phyloP scores from a whole-genome alignment of 2,888 invertebrate genomes.

The Netelia inedita region DNA sequence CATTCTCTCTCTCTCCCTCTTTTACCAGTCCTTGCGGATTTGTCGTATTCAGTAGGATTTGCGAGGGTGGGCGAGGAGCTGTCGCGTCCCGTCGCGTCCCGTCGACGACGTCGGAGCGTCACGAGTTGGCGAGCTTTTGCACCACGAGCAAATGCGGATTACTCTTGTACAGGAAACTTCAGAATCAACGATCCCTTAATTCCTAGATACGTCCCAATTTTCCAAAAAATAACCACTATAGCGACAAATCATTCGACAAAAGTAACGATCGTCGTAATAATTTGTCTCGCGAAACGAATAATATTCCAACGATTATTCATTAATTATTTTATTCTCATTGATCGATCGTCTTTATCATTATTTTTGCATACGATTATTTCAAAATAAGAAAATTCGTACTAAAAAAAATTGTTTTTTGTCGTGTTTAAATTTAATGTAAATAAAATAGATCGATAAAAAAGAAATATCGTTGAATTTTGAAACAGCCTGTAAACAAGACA shows the following conservation, averaged over 20 bases:
- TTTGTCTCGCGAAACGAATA: too few relatives aligned
- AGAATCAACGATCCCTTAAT: slow-evolving; percentile 12
- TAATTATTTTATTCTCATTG: too few relatives aligned
- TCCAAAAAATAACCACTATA: not conserved
- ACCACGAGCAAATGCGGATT: slow-evolving; percentile 53
- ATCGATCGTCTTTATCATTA: too few relatives aligned
- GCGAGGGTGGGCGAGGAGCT: slow-evolving; percentile 29
- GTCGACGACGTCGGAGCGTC: slow-evolving; percentile 55
- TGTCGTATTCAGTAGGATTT: slow-evolving; percentile 46
- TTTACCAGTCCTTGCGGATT: slow-evolving; percentile 41
- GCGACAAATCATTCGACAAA: too few relatives aligned
- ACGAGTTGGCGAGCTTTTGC: slow-evolving; percentile 54
- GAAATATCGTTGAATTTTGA: slow-evolving; percentile 15
- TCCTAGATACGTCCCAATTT: not conserved
- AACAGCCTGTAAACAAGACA: slow-evolving; percentile 38
- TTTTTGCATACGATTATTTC: too few relatives aligned
- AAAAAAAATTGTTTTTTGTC: too few relatives aligned
- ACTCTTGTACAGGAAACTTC: slow-evolving; percentile 49
- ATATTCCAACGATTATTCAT: too few relatives aligned
- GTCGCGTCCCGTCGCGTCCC: slow-evolving; percentile 60
- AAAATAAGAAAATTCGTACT: too few relatives aligned
- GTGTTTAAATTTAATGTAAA: not conserved
- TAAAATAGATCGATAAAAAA: not conserved
- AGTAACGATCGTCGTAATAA: too few relatives aligned
- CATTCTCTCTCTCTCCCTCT: not conserved